Percentiles rank a stretch among this genome's conserved stretches.
Evolutionary conservation across 2,797 vertebrate species (phyloP).

Genomic region (Anniella stebbinsi): DNA sequence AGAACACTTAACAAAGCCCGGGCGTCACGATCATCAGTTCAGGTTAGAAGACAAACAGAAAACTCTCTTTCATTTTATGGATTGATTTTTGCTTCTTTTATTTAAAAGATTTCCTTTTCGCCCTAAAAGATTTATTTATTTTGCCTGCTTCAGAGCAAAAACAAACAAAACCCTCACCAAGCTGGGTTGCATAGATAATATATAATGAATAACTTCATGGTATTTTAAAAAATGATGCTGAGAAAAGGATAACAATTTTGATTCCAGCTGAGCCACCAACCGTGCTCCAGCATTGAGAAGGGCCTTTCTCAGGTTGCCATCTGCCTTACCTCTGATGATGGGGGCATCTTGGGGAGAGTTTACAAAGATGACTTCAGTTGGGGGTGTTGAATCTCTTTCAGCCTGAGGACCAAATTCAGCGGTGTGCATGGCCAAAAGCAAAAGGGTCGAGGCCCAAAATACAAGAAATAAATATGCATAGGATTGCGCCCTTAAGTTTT

Average conservation of each 20-base stretch:
- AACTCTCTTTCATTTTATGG: not conserved
- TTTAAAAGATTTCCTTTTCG: not conserved
- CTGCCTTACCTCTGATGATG: not conserved
- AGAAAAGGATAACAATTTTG: not conserved
- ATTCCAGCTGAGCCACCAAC: not conserved
- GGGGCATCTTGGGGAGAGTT: not conserved
- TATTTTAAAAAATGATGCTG: no score
- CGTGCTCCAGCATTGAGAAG: no score
- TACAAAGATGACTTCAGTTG: not conserved
- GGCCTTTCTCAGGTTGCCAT: not conserved
- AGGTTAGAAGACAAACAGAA: constrained; percentile 76
- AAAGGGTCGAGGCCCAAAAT: no score
- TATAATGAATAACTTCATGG: no score
- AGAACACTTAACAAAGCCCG: constrained; percentile 92
- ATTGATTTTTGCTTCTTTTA: not conserved
- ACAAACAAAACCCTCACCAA: no score
- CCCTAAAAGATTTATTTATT: not conserved
- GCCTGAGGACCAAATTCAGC: no score
- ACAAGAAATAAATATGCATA: no score
- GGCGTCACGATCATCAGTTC: constrained; percentile 86
- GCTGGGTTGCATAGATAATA: no score
- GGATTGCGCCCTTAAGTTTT: not conserved
- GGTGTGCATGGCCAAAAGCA: no score
- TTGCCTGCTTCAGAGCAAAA: not conserved
- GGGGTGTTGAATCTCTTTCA: no score